Conservation (phyloP, 1,140 invertebrate species). For the Calliphora vicina region DNA sequence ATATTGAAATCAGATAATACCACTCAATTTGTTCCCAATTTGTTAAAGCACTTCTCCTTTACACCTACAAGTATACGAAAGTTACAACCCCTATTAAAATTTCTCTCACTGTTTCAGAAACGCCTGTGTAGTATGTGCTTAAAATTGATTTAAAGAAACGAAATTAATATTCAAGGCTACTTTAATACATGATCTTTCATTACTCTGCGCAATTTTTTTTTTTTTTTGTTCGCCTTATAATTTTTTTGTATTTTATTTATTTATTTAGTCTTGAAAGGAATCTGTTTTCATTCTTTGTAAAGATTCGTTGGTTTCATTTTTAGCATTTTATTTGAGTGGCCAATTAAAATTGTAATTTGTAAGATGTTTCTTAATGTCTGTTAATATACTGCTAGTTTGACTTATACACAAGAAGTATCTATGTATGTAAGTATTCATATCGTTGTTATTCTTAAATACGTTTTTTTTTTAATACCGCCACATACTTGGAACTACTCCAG, state of each 20-base stretch:
- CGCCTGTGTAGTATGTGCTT: not conserved
- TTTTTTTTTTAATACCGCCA: not conserved
- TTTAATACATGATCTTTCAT: not conserved
- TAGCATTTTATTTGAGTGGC: not conserved
- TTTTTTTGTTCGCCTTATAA: not conserved
- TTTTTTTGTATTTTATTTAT: not conserved
- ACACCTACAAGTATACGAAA: no score
- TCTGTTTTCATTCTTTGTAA: constrained; percentile 1
- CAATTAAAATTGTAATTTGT: constrained; percentile 1
- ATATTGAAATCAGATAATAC: no score
- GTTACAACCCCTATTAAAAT: not conserved
- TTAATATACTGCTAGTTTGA: not conserved
- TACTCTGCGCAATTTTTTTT: not conserved
- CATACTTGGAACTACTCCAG: not conserved
- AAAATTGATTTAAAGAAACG: constrained; percentile 1
- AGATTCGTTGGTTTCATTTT: not conserved
- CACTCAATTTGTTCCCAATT: no score
- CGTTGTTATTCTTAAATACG: not conserved
- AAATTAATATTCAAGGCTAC: constrained; percentile 1
- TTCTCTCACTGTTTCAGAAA: not conserved
- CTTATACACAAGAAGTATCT: not conserved
- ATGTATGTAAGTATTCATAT: not conserved
- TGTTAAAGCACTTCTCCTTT: no score
- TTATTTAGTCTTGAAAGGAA: not conserved
- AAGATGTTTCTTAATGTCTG: not conserved